phyloP scores from a whole-genome alignment of 2,113 vertebrate genomes.

The Atractosteus spatula region DNA sequence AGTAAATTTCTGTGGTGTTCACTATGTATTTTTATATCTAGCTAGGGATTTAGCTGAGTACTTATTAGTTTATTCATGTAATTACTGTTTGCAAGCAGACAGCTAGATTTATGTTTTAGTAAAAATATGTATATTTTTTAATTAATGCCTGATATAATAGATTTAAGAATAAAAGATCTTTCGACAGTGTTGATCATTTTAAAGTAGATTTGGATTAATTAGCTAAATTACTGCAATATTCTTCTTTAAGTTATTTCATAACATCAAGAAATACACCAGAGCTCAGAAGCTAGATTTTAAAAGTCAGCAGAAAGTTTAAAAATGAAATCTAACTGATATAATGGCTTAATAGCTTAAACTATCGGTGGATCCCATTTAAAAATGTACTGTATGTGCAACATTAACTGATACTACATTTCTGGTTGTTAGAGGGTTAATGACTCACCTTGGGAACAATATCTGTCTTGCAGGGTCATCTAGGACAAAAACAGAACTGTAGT shows the following conservation, averaged over 20 bases:
- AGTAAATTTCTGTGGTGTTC: constrained; percentile 26
- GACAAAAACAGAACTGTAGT: too few relatives aligned
- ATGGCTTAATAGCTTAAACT: background rate
- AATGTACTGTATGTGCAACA: too few relatives aligned
- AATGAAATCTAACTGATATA: constrained; percentile 4
- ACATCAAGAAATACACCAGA: too few relatives aligned
- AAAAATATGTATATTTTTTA: constrained; percentile 17
- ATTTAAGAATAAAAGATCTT: constrained; percentile 25
- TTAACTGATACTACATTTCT: too few relatives aligned
- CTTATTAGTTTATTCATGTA: constrained; percentile 33
- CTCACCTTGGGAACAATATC: too few relatives aligned
- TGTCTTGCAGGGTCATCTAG: too few relatives aligned
- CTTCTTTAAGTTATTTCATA: background rate
- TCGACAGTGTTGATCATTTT: background rate
- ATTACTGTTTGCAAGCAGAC: constrained; percentile 33
- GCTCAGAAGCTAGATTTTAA: too few relatives aligned
- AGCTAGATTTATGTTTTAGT: constrained; percentile 24
- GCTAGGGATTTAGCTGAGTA: constrained; percentile 23
- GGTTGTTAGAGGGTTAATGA: too few relatives aligned
- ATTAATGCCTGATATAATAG: constrained; percentile 27
- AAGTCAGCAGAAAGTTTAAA: background rate
- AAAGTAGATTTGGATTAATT: background rate
- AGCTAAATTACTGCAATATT: constrained; percentile 1
- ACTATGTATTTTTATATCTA: constrained; percentile 27
- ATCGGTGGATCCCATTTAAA: too few relatives aligned